Evolutionary conservation across 2,888 invertebrate genomes (phyloP), one percentile per base, ranked within the genome.

Genomic region (Aleiodes alternator): DNA sequence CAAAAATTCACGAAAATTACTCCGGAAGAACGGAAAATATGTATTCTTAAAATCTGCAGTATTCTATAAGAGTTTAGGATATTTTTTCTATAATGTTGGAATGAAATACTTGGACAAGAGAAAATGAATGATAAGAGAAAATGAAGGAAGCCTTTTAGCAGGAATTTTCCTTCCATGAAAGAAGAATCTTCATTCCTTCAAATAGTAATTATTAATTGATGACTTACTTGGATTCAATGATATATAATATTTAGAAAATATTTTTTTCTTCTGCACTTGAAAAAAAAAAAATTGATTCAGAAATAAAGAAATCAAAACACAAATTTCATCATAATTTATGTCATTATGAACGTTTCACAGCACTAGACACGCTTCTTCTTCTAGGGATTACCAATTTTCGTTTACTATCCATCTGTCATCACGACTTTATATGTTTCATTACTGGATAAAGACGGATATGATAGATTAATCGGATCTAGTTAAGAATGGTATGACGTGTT

Each of bases 381-480:
- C 38, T 1, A 11, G 9, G 53, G 38, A 69, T 56, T 55, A 55
- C 16, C 2, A 69, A 53, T 56, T 56, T 8, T 55, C 11, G 31
- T 29, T 59, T n/a, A n/a, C 59, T 31, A 59, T 34, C 64, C 7
- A 38, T 9, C 43, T 56, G 34, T 69, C 69, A 55, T 55, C 38
- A 9, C 38, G 16, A 14, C 43, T 69, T 69, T 69, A 69, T 69
- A 69, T 43, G 31, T 14, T 14, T 23, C 38, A 69, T 34, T 34
- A 31, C 31, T 31, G 53, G 12, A 34, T 56, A 56, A 64, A 69
- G 53, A 69, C 69, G 53, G 55, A 53, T 69, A 34, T 16, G 38
- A 14, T 23, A 8, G 14, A n/a, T 51, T 72, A 72, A 72, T 64
- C 72, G 38, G 72, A 72, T 66, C 29, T 16, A 43, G 23, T 56